These are phyloP conservation scores for Sitta europaea DNA, from an alignment of 2,113 vertebrate species.

Conservation along the genomic window DNA sequence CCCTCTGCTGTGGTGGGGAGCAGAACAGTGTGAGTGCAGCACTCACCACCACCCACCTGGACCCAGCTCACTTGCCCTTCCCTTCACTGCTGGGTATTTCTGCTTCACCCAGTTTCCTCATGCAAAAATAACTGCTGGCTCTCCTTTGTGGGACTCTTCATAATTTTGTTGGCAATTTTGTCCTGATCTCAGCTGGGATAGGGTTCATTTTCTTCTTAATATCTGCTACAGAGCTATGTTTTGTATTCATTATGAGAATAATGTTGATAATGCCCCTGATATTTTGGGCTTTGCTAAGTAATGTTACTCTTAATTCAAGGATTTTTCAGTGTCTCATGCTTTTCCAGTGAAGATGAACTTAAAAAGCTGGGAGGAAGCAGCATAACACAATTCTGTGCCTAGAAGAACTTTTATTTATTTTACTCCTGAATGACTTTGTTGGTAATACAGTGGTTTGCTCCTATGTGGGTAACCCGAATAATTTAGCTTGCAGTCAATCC, in stretches of 20 bases:
- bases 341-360: background rate
- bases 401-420: background rate
- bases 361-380: background rate
- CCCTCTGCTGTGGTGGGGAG: background rate
- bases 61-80: background rate
- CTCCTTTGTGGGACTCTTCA: background rate
- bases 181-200: background rate
- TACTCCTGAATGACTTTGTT: background rate
- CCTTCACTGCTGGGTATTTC: background rate
- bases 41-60: background rate
- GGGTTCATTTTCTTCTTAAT: background rate
- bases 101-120: background rate
- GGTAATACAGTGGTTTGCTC: background rate
- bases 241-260: background rate
- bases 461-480: background rate
- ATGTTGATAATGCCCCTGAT: fast-evolving
- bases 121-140: background rate
- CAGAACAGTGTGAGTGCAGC: fast-evolving
- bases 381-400: background rate
- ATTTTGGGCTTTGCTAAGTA: background rate
- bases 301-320: background rate
- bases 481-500: background rate
- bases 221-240: background rate
- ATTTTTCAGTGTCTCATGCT: background rate
- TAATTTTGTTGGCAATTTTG: background rate